phyloP scores from a whole-genome alignment of 2,888 invertebrate species.

The Ommatoiulus sabulosus region DNA sequence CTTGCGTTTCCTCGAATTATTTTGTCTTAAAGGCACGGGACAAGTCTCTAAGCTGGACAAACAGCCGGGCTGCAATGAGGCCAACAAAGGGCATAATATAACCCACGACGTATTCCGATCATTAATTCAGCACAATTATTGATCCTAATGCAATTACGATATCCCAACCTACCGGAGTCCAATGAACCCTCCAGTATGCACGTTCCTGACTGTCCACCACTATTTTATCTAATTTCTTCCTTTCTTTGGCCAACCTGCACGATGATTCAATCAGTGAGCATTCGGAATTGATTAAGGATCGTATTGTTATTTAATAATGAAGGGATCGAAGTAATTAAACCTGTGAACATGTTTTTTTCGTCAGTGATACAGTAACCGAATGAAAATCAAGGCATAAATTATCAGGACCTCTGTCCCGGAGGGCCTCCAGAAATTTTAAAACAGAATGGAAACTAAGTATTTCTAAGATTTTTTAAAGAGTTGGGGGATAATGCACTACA shows the following conservation, averaged over 20 bases:
- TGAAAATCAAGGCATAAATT: no score
- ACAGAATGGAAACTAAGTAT: no score
- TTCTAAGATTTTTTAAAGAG: no score
- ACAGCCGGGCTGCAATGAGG: conserved; percentile 75
- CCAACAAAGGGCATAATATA: not conserved
- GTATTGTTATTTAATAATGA: conserved; percentile 6
- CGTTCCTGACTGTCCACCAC: conserved; percentile 97
- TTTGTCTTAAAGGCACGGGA: conserved; percentile 75
- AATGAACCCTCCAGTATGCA: conserved; percentile 96
- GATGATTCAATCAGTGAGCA: conserved; percentile 24
- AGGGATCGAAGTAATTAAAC: no score
- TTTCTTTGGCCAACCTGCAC: conserved; percentile 83
- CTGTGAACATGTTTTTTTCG: no score
- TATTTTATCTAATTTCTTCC: conserved; percentile 96
- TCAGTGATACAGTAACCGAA: no score
- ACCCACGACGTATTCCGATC: not conserved
- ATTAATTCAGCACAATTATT: conserved; percentile 22
- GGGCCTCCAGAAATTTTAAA: no score
- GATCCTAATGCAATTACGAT: not conserved
- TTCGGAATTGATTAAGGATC: not conserved
- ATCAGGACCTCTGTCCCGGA: no score
- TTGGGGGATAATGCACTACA: no score
- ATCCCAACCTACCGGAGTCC: conserved; percentile 76
- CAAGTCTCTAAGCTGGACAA: conserved; percentile 86
- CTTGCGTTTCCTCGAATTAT: conserved; percentile 64